Percentiles rank a stretch among this genome's conserved stretches.
Evolutionary conservation across 2,113 vertebrate species (phyloP).

Genomic region (Plecturocebus donacophilus): DNA sequence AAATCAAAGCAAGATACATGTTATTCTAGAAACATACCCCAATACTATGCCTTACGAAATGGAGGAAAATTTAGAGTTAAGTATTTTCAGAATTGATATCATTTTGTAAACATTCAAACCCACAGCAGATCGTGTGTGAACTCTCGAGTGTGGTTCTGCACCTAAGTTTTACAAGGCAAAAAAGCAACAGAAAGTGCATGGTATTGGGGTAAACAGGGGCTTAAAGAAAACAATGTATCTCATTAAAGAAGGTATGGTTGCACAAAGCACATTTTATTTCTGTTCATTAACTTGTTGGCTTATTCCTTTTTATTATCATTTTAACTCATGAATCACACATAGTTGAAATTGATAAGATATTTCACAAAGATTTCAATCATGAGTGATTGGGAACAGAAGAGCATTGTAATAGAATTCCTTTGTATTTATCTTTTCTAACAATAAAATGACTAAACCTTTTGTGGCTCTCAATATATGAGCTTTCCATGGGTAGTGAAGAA

Average conservation of each 20-base stretch:
- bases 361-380: background rate
- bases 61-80: background rate
- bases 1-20: conserved; percentile 13
- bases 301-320: background rate
- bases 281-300: background rate
- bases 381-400: background rate
- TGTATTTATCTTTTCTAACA: background rate
- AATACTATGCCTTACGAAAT: background rate
- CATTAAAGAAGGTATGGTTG: background rate
- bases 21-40: background rate
- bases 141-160: background rate
- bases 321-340: background rate
- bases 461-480: background rate
- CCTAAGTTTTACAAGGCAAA: background rate
- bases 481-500: background rate
- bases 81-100: background rate
- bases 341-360: background rate
- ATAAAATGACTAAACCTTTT: background rate
- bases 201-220: background rate
- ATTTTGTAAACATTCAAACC: background rate
- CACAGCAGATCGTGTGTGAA: background rate
- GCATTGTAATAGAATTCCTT: background rate
- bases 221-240: background rate
- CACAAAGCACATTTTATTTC: background rate
- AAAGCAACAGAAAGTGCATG: background rate